Conservation (phyloP, 2,888 invertebrate genomes). For the Mesoligia furuncula region DNA sequence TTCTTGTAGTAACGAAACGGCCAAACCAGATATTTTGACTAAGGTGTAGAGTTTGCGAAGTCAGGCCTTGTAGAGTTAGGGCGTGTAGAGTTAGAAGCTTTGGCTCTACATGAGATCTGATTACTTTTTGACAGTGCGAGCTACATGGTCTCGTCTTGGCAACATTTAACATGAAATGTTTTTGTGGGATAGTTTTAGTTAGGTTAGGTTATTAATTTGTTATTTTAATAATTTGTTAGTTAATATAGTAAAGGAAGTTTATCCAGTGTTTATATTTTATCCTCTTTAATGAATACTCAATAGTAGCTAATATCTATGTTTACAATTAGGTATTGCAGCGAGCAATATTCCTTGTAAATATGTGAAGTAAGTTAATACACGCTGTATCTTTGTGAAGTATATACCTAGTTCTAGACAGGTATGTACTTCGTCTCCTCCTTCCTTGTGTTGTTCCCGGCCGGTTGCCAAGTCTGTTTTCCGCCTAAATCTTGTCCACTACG, state of each 20-base stretch:
- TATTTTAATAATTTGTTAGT: background rate
- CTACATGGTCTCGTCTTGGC: no score
- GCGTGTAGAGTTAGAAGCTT: no score
- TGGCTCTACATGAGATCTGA: no score
- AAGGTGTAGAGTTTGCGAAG: no score
- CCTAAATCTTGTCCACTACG: constrained; percentile 42
- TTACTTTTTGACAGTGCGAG: no score
- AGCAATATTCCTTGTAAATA: background rate
- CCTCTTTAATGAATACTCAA: background rate
- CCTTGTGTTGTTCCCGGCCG: constrained; percentile 42
- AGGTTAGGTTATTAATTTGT: background rate
- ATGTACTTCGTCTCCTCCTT: constrained; percentile 28
- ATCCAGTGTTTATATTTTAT: no score
- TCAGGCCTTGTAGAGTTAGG: no score
- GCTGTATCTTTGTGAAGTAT: constrained; percentile 32
- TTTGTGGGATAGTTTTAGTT: background rate
- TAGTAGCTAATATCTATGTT: background rate
- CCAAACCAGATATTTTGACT: no score
- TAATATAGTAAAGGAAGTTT: no score
- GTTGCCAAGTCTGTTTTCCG: constrained; percentile 53
- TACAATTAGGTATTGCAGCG: background rate
- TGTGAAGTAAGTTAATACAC: constrained; percentile 19
- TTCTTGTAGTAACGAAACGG: no score
- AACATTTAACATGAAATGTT: no score
- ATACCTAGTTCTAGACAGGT: constrained; percentile 11